Conservation (phyloP, 2,113 vertebrate species). For the Menura novaehollandiae region DNA sequence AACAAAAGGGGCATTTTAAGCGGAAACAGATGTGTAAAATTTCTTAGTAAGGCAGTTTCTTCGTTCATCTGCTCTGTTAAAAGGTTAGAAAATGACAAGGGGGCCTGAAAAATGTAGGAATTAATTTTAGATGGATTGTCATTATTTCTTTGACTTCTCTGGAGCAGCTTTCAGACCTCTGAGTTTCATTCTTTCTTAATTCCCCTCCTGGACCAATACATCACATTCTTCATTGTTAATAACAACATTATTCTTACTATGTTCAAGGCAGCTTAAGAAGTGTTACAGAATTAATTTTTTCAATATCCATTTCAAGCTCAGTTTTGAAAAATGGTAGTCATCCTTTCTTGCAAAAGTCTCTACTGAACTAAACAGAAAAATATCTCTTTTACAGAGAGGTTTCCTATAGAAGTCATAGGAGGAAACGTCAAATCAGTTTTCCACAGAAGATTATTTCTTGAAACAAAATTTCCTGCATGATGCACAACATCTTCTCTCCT, state of each 20-base stretch:
- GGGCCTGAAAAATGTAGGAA: background rate
- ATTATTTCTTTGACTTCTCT: background rate
- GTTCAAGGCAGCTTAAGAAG: background rate
- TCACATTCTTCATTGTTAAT: background rate
- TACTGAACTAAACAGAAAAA: background rate
- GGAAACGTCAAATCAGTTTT: background rate
- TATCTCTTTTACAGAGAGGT: background rate
- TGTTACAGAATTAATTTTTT: background rate
- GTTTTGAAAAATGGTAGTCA: background rate
- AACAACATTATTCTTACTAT: background rate
- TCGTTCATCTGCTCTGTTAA: background rate
- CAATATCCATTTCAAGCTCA: background rate
- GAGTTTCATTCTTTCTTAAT: background rate
- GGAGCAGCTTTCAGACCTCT: background rate
- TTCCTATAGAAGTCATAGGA: background rate
- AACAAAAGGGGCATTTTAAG: conserved; percentile 10
- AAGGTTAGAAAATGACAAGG: background rate
- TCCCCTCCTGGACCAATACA: background rate
- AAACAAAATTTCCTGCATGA: background rate
- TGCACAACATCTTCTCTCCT: background rate
- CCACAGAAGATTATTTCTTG: background rate
- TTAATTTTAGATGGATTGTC: background rate
- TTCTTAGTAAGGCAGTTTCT: background rate
- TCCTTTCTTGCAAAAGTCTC: background rate
- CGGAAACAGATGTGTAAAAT: conserved; percentile 33